A percentile compares a stretch with the other conserved stretches of the same genome.
phyloP scores from a whole-genome alignment of 2,888 invertebrate genomes.

The Agapostemon virescens region DNA sequence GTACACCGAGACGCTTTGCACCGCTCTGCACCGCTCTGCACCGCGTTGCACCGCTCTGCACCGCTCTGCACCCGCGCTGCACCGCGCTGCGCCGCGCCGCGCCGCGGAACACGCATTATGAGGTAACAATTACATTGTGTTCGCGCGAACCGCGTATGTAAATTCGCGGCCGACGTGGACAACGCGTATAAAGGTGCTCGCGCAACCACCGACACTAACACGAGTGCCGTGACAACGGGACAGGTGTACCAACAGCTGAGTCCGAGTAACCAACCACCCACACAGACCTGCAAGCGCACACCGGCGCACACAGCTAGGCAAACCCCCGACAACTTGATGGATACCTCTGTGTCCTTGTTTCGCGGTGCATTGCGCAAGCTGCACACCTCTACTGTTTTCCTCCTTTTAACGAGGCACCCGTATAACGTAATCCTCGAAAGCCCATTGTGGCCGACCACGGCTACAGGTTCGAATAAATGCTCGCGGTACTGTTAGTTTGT shows the following conservation, averaged over 20 bases:
- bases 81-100: conserved; percentile 47
- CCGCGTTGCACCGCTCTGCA: conserved; percentile 46
- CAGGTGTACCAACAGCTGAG: conserved; percentile 77
- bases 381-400: conserved; percentile 59
- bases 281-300: conserved; percentile 67
- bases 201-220: conserved; percentile 53
- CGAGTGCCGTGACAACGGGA: conserved; percentile 43
- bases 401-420: conserved; percentile 54
- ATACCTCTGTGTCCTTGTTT: conserved; percentile 65
- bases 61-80: conserved; percentile 32
- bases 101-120: conserved; percentile 68
- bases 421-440: conserved; percentile 47
- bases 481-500: conserved; percentile 6
- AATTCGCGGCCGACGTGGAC: conserved; percentile 66
- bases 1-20: conserved; percentile 41
- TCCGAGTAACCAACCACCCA: conserved; percentile 69
- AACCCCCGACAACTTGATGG: conserved; percentile 68
- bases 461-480: conserved; percentile 7
- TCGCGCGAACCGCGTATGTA: conserved; percentile 73
- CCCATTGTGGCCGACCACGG: conserved; percentile 26
- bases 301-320: conserved; percentile 57
- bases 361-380: conserved; percentile 67
- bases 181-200: conserved; percentile 63
- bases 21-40: conserved; percentile 31
- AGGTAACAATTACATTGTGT: conserved; percentile 76